Conservation (phyloP, 2,888 invertebrate species). For the Conomelus anceps region DNA sequence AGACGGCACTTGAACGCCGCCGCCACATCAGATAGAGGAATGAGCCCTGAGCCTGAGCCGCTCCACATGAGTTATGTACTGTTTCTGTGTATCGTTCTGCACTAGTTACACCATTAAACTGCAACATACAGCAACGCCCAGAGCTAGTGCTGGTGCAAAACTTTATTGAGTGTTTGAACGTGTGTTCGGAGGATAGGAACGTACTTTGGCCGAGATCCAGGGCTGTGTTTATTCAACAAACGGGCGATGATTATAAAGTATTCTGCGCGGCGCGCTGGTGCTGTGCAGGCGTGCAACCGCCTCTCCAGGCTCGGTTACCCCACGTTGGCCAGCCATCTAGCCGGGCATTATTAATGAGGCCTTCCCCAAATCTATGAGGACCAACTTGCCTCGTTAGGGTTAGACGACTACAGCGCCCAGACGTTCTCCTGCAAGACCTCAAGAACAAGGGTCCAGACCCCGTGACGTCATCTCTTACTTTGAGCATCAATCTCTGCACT, state of each 20-base stretch:
- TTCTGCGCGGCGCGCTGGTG: not conserved
- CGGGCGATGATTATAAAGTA: not conserved
- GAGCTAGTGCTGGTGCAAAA: not conserved
- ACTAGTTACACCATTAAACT: not conserved
- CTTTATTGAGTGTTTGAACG: not conserved
- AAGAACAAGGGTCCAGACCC: not conserved
- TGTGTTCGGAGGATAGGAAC: not conserved
- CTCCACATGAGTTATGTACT: not conserved
- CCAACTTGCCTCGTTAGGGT: not conserved
- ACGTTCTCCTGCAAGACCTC: not conserved
- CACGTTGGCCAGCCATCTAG: too few species aligned
- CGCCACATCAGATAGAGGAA: not conserved
- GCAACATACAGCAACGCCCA: not conserved
- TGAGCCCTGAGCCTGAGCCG: not conserved
- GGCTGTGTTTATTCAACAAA: not conserved
- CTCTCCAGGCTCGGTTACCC: too few species aligned
- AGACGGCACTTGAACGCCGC: not conserved
- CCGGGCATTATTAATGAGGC: not conserved
- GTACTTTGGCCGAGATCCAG: not conserved
- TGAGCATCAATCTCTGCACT: not conserved
- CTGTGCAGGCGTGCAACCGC: too few species aligned
- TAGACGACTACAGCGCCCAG: too few species aligned
- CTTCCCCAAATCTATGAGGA: not conserved
- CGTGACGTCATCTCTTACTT: not conserved
- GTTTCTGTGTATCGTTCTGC: not conserved